Base-by-base conservation (phyloP, 2,113 vertebrate species). In the Vombatus ursinus region DNA sequence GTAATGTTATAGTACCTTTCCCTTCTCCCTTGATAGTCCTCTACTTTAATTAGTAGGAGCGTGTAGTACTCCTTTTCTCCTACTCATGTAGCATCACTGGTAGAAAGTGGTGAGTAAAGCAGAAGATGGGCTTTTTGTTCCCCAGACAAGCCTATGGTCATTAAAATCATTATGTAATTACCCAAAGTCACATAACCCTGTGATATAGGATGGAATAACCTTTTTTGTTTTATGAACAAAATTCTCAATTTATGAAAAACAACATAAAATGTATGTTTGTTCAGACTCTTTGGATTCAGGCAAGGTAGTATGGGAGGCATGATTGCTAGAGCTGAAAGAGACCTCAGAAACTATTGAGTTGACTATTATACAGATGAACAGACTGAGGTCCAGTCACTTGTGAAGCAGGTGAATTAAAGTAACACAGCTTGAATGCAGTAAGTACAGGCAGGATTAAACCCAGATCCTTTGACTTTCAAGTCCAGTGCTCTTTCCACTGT, bases 241-340 rank as follows among this genome's bases (percentile, higher is more conserved):
- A 51, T 90, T 96, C 51, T 93, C 26, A 90, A 92, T 97, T 96
- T 91, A 84, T 92, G 49, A 94, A 92, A 7, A 54, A 61, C 53
- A 37, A 90, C 9, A 1, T 3, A 14, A 91, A 94, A 92, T n/a
- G 37, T n/a, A n/a, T 77, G 37, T 77, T 77, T 77, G 4, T 19
- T 77, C 31, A 16, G 68, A 77, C 16, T n/a, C 37, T 28, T 26
- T 77, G 31, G 37, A 77, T 77, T 77, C 31, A 77, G 68, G n/a
- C 14, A 77, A 77, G 16, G 68, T n/a, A 77, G 37, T 77, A 77
- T n/a, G 37, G 14, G 11, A 77, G 16, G 37, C 0, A n/a, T 77
- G 28, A 61, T 31, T 61, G 0, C 11, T 61, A 61, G 28, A 61
- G 11, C 14, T n/a, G 14, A 77, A 77, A n/a, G 16, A 7, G 14